Evolutionary conservation across 1,140 invertebrate genomes (phyloP).

Genomic region (Druon quercuslanigerum): DNA sequence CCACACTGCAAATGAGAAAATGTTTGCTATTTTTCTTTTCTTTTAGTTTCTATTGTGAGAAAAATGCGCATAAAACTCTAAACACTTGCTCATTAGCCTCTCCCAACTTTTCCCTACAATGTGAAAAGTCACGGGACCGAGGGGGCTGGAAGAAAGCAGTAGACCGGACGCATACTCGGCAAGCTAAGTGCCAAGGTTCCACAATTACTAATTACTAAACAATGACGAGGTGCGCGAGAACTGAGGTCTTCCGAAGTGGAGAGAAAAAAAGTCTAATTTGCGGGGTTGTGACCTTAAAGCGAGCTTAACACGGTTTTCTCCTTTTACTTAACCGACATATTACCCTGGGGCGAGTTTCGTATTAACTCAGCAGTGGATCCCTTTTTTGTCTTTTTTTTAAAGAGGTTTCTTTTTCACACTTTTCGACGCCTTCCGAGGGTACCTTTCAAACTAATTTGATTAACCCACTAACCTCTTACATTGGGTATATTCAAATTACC

Average conservation of each 20-base stretch:
- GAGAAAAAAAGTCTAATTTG: conserved; percentile 47
- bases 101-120: conserved; percentile 2
- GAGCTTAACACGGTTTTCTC: conserved; percentile 45
- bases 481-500: conserved; percentile 15
- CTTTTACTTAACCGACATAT: conserved; percentile 61
- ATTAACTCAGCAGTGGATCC: conserved; percentile 32
- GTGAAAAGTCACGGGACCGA: conserved; percentile 6
- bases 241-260: conserved; percentile 7
- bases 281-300: conserved; percentile 47
- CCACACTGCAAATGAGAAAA: background rate
- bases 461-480: conserved; percentile 11
- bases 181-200: conserved; percentile 3
- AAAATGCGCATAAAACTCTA: background rate
- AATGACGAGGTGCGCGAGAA: conserved; percentile 25
- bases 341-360: conserved; percentile 46
- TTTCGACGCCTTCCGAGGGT: background rate
- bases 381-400: conserved; percentile 37
- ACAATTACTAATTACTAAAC: conserved; percentile 30
- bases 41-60: background rate
- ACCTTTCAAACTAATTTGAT: conserved; percentile 28
- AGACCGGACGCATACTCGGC: conserved; percentile 20
- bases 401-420: conserved; percentile 13
- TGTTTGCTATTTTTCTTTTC: background rate
- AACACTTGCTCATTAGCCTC: conserved; percentile 17
- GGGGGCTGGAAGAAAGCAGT: conserved; percentile 10